Conservation (phyloP, 2,888 invertebrate genomes). For the Danaus chrysippus region DNA sequence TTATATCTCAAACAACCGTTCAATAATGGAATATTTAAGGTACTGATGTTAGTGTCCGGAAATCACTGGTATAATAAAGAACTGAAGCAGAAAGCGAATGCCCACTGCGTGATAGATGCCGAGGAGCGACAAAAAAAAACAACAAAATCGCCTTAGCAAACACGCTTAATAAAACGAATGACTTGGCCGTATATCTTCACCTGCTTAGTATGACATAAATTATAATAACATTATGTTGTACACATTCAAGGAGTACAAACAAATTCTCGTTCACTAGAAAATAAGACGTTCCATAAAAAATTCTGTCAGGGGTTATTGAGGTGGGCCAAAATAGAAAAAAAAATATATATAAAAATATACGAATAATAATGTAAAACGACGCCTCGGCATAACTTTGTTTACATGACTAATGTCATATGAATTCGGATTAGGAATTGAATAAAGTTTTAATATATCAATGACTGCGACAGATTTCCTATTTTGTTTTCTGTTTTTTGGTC, state of each 20-base stretch:
- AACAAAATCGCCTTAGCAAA: conserved; percentile 77
- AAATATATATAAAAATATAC: conserved; percentile 48
- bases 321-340: conserved; percentile 49
- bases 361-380: conserved; percentile 52
- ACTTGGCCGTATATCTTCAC: conserved; percentile 77
- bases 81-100: conserved; percentile 70
- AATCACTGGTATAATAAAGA: conserved; percentile 75
- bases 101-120: conserved; percentile 77
- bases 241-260: conserved; percentile 74
- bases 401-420: conserved; percentile 48
- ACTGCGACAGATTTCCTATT: conserved; percentile 8
- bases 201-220: conserved; percentile 79
- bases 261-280: conserved; percentile 75
- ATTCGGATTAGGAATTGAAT: conserved; percentile 37
- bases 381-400: conserved; percentile 49
- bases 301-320: conserved; percentile 61
- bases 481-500: conserved; percentile 8
- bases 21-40: conserved; percentile 23
- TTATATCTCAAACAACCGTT: conserved; percentile 9
- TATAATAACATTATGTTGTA: conserved; percentile 78
- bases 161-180: conserved; percentile 78
- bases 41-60: conserved; percentile 55
- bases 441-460: conserved; percentile 31
- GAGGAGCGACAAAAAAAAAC: conserved; percentile 69
- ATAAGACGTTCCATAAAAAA: conserved; percentile 71